Evolutionary conservation across 2,113 vertebrate genomes (phyloP), one percentile per base, ranked within the genome.

Genomic region (Forbesichthys agassizii): DNA sequence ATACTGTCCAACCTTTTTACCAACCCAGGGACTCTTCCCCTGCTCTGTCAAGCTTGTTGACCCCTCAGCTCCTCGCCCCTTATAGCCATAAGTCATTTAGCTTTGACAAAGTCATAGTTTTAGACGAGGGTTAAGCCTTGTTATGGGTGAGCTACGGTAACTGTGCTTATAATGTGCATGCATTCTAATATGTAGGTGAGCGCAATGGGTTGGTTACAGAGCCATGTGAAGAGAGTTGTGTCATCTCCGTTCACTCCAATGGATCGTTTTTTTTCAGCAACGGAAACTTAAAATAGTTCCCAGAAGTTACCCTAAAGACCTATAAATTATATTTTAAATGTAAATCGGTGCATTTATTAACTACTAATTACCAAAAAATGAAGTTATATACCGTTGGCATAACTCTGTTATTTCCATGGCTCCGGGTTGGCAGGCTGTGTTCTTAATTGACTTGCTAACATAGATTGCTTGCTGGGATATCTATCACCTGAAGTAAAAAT

Each of bases 1-100:
- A 27, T 27, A 27, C 66, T 13, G 54, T 58, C 3, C 62, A 60
- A 48, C 68, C 68, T 63, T 62, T 69, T 4, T 27, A 36, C 51
- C 68, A 61, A 52, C 14, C 33, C 3, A 33, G 59, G 5, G 9
- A 49, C 33, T 20, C 33, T 27, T 27, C 48, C 9, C 33, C 33
- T 33, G 27, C 48, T 33, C 67, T 42, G 33, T 48, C 8, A 14
- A 49, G 8, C 49, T 20, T 7, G 49, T 53, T 62, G 36, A 62
- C 59, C 53, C 51, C 49, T 11, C n/a, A 51, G 36, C 18, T n/a
- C n/a, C 33, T 42, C 48, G 6, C 8, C 18, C 46, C 48, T 61
- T 49, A 18, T 20, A 47, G 48, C 4, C 51, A 16, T 16, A 55
- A 63, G 10, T 16, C 14, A 18, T 9, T 36, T 56, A 14, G n/a